These are phyloP conservation scores for Xylocampa areola DNA, from an alignment of 2,888 invertebrate genomes.

Conservation along the genomic window DNA sequence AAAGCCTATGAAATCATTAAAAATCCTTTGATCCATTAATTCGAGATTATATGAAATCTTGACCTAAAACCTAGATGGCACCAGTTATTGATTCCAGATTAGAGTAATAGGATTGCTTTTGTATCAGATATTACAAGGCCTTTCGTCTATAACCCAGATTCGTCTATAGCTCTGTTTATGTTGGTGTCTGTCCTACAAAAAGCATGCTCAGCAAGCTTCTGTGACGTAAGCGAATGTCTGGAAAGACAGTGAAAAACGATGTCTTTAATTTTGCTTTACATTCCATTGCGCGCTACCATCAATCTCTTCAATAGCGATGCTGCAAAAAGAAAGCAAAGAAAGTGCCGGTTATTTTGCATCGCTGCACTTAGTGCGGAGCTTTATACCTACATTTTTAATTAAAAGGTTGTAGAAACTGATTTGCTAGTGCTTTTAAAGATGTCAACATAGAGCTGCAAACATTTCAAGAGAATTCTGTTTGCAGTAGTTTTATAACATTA, in stretches of 20 bases:
- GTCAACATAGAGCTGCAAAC: background rate
- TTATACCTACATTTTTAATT: background rate
- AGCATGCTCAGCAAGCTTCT: slow-evolving; percentile 24
- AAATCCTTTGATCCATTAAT: slow-evolving; percentile 5
- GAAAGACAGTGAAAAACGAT: slow-evolving; percentile 54
- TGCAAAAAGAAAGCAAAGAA: slow-evolving; percentile 37
- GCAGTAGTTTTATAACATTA: too few species aligned
- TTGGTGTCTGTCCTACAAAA: slow-evolving; percentile 11
- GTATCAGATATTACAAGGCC: slow-evolving; percentile 19
- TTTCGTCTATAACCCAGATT: slow-evolving; percentile 18
- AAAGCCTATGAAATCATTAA: slow-evolving; percentile 7
- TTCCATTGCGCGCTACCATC: slow-evolving; percentile 49
- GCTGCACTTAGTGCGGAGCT: background rate
- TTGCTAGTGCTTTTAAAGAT: background rate
- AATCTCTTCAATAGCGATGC: slow-evolving; percentile 36
- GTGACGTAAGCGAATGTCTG: slow-evolving; percentile 45
- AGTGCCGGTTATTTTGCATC: slow-evolving; percentile 12
- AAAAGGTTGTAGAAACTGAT: background rate
- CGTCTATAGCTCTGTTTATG: background rate
- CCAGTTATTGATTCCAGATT: slow-evolving; percentile 20
- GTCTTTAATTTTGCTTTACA: slow-evolving; percentile 50
- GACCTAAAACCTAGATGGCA: slow-evolving; percentile 31
- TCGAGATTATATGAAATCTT: slow-evolving; percentile 20
- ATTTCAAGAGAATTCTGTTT: background rate
- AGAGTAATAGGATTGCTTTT: slow-evolving; percentile 18